Conservation (phyloP, 2,113 vertebrate genomes). For the Megalops atlanticus region DNA sequence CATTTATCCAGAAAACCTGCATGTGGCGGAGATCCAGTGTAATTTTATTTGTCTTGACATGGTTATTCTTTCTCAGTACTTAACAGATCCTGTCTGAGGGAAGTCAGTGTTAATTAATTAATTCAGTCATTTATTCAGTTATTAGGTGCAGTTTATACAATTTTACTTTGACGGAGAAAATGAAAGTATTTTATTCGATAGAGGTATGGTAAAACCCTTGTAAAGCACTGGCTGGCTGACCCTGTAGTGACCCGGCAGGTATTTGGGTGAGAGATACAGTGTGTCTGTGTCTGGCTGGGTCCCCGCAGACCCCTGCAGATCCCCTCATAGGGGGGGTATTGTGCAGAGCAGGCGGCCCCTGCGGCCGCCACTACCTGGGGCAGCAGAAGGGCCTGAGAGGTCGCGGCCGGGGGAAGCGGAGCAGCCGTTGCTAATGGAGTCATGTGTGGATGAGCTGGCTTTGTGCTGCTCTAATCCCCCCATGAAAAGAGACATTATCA, state of each 20-base stretch:
- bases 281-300: constrained; percentile 23
- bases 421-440: constrained; percentile 44
- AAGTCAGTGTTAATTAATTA: constrained; percentile 37
- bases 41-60: constrained; percentile 35
- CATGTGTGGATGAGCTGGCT: constrained; percentile 47
- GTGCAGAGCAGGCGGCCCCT: constrained; percentile 29
- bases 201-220: background rate
- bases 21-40: constrained; percentile 6
- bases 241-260: constrained; percentile 26
- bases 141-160: constrained; percentile 17
- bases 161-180: background rate
- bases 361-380: constrained; percentile 30
- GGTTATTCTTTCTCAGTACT: constrained; percentile 17
- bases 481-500: constrained; percentile 44
- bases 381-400: constrained; percentile 28
- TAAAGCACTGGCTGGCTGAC: constrained; percentile 17
- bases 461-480: constrained; percentile 43
- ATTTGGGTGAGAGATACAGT: constrained; percentile 17
- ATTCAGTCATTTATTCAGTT: constrained; percentile 27
- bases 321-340: constrained; percentile 45
- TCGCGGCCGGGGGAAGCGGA: constrained; percentile 34
- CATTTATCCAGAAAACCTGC: constrained; percentile 20
- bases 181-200: background rate
- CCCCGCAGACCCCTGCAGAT: no score
- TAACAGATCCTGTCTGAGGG: constrained; percentile 20